These are phyloP conservation scores for Drosophila atripex DNA, from an alignment of 2,888 invertebrate genomes.

Conservation along the genomic window DNA sequence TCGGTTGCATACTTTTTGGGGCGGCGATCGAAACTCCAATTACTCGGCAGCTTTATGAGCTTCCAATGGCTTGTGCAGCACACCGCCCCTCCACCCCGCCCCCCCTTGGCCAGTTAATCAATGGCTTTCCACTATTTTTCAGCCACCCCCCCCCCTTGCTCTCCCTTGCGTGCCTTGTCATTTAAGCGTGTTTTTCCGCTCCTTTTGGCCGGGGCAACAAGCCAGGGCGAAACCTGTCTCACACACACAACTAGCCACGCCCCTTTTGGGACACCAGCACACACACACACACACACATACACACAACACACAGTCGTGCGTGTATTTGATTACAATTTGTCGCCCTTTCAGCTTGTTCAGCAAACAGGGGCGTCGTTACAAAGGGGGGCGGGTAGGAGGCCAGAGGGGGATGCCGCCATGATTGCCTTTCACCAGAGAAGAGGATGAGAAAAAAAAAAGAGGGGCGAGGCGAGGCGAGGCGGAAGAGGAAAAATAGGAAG, in stretches of 20 bases:
- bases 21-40: slow-evolving; percentile 29
- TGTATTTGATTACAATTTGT: slow-evolving; percentile 69
- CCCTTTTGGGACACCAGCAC: slow-evolving; percentile 21
- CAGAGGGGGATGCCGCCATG: slow-evolving; percentile 38
- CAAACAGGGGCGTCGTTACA: slow-evolving; percentile 36
- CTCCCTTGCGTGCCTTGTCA: slow-evolving; percentile 12
- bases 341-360: slow-evolving; percentile 46
- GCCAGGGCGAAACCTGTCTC: slow-evolving; percentile 16
- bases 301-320: slow-evolving; percentile 27
- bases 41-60: slow-evolving; percentile 30
- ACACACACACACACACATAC: slow-evolving; percentile 9
- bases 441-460: not conserved
- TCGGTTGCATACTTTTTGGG: slow-evolving; percentile 7
- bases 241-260: slow-evolving; percentile 40
- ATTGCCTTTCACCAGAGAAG: slow-evolving; percentile 51
- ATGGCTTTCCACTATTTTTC: slow-evolving; percentile 37
- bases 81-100: not conserved
- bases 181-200: slow-evolving; percentile 33
- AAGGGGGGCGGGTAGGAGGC: slow-evolving; percentile 1
- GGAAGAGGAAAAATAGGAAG: slow-evolving; percentile 21
- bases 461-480: not conserved
- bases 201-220: slow-evolving; percentile 27
- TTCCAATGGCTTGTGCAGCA: not conserved
- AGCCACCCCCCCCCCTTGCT: not conserved
- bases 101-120: slow-evolving; percentile 30